Conservation (phyloP, 2,113 vertebrate species). For the Tretioscincus oriximinensis region DNA sequence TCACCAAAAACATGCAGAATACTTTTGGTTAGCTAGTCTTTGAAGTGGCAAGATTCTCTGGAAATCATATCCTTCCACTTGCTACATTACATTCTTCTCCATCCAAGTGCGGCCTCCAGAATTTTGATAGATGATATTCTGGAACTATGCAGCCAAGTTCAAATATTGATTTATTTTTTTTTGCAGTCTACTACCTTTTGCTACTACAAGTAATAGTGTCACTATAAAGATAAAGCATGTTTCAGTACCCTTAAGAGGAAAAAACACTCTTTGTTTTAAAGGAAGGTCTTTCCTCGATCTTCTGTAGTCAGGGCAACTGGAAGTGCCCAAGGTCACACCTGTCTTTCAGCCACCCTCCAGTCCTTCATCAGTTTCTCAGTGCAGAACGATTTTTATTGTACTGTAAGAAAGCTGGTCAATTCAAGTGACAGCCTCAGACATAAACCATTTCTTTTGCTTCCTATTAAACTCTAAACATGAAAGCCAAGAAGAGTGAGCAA, state of each 20-base stretch:
- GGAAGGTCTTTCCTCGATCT: conserved; percentile 36
- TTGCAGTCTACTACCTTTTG: conserved; percentile 20
- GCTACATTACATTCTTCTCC: not conserved
- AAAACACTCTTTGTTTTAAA: conserved; percentile 26
- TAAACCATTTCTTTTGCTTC: conserved; percentile 51
- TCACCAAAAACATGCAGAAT: not conserved
- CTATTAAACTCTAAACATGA: conserved; percentile 40
- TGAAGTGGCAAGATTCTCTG: not conserved
- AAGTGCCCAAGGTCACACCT: conserved; percentile 40
- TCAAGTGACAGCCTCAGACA: conserved; percentile 44
- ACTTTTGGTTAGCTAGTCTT: not conserved
- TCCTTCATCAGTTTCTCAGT: conserved; percentile 38
- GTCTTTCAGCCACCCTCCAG: conserved; percentile 23
- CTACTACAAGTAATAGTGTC: not conserved
- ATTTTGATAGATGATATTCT: not conserved
- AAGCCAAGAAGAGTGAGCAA: conserved; percentile 29
- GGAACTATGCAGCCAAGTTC: not conserved
- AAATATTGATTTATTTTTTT: not conserved
- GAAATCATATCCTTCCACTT: not conserved
- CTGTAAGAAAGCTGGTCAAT: conserved; percentile 37
- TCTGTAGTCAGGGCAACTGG: conserved; percentile 40
- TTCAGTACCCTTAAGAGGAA: not conserved
- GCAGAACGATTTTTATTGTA: conserved; percentile 46
- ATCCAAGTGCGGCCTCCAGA: not conserved
- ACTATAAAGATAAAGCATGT: conserved; percentile 1